Percentiles rank a stretch among this genome's conserved stretches.
These are phyloP conservation scores for Agriopis leucophaearia DNA, from an alignment of 2,888 invertebrate species.

Conservation along the genomic window DNA sequence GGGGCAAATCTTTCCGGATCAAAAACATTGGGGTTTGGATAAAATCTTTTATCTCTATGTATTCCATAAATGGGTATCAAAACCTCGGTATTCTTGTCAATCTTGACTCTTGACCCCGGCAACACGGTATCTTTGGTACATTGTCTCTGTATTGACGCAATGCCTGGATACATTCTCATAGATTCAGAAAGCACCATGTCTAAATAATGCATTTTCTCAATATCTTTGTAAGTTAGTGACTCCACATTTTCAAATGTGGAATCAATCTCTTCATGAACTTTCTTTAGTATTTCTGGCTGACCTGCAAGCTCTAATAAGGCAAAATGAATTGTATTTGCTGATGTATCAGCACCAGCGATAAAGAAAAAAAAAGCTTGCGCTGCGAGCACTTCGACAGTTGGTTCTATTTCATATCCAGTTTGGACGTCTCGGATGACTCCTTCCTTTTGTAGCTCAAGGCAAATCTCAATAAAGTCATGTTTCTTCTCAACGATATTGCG, in stretches of 20 bases:
- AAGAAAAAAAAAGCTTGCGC: conserved; percentile 81
- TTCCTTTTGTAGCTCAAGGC: conserved; percentile 64
- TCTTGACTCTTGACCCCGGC: conserved; percentile 57
- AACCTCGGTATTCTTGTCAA: conserved; percentile 56
- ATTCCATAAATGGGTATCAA: conserved; percentile 62
- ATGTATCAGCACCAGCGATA: conserved; percentile 76
- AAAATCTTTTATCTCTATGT: conserved; percentile 70
- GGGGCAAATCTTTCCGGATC: conserved; percentile 79
- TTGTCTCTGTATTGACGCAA: conserved; percentile 61
- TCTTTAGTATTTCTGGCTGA: conserved; percentile 66
- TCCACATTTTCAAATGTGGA: conserved; percentile 57
- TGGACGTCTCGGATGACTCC: conserved; percentile 60
- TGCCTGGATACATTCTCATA: conserved; percentile 67
- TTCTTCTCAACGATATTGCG: conserved; percentile 47
- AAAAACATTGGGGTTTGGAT: conserved; percentile 69
- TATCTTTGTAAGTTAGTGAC: conserved; percentile 59
- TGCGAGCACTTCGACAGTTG: conserved; percentile 67
- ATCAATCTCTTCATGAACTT: conserved; percentile 72
- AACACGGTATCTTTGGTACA: conserved; percentile 62
- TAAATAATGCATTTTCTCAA: conserved; percentile 69
- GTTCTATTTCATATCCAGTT: conserved; percentile 61
- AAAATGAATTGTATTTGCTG: conserved; percentile 72
- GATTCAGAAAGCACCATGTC: conserved; percentile 72
- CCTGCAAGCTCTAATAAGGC: conserved; percentile 67
- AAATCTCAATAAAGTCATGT: conserved; percentile 70